Conservation (phyloP, 2,888 invertebrate genomes). For the Acrocyrtus sp. region DNA sequence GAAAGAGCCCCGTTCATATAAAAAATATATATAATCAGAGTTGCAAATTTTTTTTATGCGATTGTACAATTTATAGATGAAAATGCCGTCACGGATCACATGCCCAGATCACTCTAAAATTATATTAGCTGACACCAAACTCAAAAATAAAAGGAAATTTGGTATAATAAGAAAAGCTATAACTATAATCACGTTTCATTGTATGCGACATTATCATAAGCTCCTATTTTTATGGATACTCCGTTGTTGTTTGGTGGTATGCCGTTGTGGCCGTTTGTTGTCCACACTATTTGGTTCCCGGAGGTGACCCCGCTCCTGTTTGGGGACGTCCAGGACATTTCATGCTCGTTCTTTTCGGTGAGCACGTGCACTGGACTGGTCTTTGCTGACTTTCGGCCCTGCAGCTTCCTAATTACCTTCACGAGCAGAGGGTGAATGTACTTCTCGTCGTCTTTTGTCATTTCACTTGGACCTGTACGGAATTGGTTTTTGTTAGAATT, state of each 20-base stretch:
- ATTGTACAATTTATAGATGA: too few species aligned
- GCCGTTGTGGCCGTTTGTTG: slow-evolving; percentile 4
- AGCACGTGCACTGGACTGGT: not conserved
- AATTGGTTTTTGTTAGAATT: too few species aligned
- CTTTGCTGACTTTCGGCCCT: not conserved
- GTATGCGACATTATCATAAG: slow-evolving; percentile 16
- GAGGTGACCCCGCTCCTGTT: too few species aligned
- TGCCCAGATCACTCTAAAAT: too few species aligned
- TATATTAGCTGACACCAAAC: too few species aligned
- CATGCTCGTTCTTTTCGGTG: slow-evolving; percentile 30
- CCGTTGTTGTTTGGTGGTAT: slow-evolving; percentile 3
- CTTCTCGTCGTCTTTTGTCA: slow-evolving; percentile 58
- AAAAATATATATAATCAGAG: too few species aligned
- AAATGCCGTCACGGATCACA: too few species aligned
- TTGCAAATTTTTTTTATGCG: too few species aligned
- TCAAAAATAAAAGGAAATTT: too few species aligned
- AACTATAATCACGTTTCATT: slow-evolving; percentile 13
- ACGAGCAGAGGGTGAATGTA: slow-evolving; percentile 60
- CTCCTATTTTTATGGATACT: not conserved
- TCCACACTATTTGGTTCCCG: too few species aligned
- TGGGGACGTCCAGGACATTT: slow-evolving; percentile 27
- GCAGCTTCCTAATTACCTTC: slow-evolving; percentile 31
- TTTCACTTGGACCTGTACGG: slow-evolving; percentile 52
- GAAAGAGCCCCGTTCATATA: too few species aligned
- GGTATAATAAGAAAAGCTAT: too few species aligned